Conservation (phyloP, 2,888 invertebrate species). For the Sicus ferrugineus region DNA sequence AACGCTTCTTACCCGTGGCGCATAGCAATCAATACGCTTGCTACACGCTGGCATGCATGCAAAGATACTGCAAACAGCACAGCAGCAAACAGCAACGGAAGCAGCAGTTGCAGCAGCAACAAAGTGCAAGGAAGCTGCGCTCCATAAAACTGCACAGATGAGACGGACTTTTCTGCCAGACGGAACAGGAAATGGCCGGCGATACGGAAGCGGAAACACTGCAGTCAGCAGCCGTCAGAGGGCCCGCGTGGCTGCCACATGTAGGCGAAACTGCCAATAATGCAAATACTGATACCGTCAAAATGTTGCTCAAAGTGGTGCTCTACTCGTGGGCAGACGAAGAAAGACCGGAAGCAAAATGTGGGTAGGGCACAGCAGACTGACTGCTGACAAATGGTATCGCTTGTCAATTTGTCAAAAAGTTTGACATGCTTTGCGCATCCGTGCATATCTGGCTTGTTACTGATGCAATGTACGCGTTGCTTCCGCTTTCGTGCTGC, state of each 20-base stretch:
- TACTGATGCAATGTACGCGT: not conserved
- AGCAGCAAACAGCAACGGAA: too few relatives aligned
- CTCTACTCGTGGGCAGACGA: not conserved
- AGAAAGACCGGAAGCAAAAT: not conserved
- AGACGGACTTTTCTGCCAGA: not conserved
- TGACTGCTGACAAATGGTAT: conserved; percentile 64
- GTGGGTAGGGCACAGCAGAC: conserved; percentile 33
- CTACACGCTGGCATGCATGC: not conserved
- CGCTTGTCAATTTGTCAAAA: conserved; percentile 64
- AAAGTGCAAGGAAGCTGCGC: too few relatives aligned
- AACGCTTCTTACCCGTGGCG: not conserved
- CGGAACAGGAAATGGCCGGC: conserved; percentile 15
- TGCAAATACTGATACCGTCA: conserved; percentile 4
- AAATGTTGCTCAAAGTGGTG: not conserved
- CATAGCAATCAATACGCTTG: conserved; percentile 3
- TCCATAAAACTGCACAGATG: not conserved
- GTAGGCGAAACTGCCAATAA: conserved; percentile 4
- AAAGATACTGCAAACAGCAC: not conserved
- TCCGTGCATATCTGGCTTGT: conserved; percentile 15
- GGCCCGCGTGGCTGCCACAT: not conserved
- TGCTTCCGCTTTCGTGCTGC: not conserved
- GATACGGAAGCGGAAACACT: conserved; percentile 23
- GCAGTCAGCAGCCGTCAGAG: conserved; percentile 17
- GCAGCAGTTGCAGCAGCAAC: too few relatives aligned
- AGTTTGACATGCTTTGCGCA: conserved; percentile 38